Conservation (phyloP, 2,888 invertebrate species). For the Idaea aversata region DNA sequence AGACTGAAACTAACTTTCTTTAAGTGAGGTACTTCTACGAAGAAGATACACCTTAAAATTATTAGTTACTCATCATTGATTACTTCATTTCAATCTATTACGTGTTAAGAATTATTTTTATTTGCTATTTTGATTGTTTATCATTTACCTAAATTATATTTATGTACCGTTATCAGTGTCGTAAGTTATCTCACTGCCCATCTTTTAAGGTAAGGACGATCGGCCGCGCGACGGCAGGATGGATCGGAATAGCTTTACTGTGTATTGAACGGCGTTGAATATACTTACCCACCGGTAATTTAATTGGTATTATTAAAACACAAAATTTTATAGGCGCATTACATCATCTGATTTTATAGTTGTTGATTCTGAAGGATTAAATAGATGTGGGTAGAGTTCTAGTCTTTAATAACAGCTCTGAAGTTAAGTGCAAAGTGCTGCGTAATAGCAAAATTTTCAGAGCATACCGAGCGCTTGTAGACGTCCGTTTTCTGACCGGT, state of each 20-base stretch:
- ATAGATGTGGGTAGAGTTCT: not conserved
- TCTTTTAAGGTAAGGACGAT: slow-evolving; percentile 42
- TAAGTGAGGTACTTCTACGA: not conserved
- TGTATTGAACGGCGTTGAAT: slow-evolving; percentile 59
- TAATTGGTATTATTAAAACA: slow-evolving; percentile 75
- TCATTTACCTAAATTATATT: too few species aligned
- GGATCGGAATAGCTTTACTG: slow-evolving; percentile 55
- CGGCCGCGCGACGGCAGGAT: slow-evolving; percentile 60
- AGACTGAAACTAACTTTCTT: not conserved
- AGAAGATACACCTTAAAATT: not conserved
- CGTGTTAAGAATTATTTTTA: not conserved
- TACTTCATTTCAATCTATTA: not conserved
- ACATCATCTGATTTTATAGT: slow-evolving; percentile 39
- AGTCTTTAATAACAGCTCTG: too few species aligned
- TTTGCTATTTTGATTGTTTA: not conserved
- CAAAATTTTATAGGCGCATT: slow-evolving; percentile 64
- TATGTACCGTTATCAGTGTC: slow-evolving; percentile 9
- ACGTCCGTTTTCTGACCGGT: too few species aligned
- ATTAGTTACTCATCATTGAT: not conserved
- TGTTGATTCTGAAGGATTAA: slow-evolving; percentile 18
- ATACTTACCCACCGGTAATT: slow-evolving; percentile 79
- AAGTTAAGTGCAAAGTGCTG: too few species aligned
- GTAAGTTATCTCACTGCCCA: slow-evolving; percentile 17
- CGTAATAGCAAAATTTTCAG: too few species aligned
- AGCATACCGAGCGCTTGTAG: too few species aligned